phyloP scores from a whole-genome alignment of 2,888 invertebrate species.

The Alloplasta piceator region DNA sequence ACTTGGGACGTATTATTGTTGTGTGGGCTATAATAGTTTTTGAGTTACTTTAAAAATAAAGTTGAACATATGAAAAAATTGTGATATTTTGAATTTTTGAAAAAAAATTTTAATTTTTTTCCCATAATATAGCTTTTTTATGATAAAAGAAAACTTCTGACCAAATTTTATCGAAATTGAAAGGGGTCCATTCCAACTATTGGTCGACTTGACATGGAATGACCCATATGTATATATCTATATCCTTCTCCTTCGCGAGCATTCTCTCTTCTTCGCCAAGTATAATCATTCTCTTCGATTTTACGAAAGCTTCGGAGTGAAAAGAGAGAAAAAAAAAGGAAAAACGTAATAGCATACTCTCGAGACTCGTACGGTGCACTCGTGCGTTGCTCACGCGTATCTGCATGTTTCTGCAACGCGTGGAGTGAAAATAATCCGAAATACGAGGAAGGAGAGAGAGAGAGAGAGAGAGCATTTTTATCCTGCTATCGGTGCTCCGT shows the following conservation, averaged over 20 bases:
- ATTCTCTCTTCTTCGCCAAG: slow-evolving; percentile 30
- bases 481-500: slow-evolving; percentile 1
- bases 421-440: slow-evolving; percentile 43
- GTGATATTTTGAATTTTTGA: too few species aligned
- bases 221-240: slow-evolving; percentile 1
- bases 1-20: too few species aligned
- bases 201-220: too few species aligned
- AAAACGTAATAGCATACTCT: slow-evolving; percentile 29
- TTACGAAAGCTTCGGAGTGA: not conserved
- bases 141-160: too few species aligned
- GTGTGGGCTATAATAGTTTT: too few species aligned
- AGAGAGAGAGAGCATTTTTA: slow-evolving; percentile 27
- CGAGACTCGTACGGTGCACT: slow-evolving; percentile 1
- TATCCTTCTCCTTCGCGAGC: slow-evolving; percentile 30
- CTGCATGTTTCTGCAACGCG: slow-evolving; percentile 31
- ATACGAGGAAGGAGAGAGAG: slow-evolving; percentile 11
- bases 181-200: too few species aligned
- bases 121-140: too few species aligned
- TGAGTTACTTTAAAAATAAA: too few species aligned
- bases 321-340: not conserved
- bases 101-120: too few species aligned
- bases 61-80: too few species aligned
- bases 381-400: slow-evolving; percentile 21
- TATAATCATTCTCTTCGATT: slow-evolving; percentile 39
- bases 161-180: too few species aligned